phyloP scores from a whole-genome alignment of 2,113 vertebrate species.

The Syrrhaptes paradoxus region DNA sequence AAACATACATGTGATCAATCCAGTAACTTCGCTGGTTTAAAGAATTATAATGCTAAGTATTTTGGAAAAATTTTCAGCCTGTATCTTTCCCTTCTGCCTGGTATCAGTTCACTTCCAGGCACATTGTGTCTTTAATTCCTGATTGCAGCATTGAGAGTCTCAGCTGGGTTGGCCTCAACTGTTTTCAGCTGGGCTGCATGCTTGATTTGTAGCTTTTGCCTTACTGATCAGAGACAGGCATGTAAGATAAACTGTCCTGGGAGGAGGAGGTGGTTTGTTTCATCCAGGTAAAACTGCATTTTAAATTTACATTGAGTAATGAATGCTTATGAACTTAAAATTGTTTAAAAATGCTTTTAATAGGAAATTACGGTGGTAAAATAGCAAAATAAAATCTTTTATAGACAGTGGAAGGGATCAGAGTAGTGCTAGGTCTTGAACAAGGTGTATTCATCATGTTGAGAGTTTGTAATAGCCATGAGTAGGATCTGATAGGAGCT shows the following conservation, averaged over 20 bases:
- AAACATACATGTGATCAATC: neutral
- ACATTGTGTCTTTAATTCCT: rapidly evolving
- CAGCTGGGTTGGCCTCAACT: neutral
- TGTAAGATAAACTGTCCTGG: rapidly evolving
- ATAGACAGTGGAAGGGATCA: neutral
- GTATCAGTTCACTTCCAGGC: neutral
- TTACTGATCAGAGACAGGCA: rapidly evolving
- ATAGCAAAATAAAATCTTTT: neutral
- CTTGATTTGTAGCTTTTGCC: neutral
- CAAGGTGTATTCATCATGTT: neutral
- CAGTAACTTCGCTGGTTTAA: neutral
- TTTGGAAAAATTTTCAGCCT: neutral
- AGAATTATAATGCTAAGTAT: neutral
- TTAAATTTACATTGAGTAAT: neutral
- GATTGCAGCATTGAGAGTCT: neutral
- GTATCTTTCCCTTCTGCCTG: neutral
- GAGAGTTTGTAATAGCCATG: neutral
- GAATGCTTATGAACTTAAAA: neutral
- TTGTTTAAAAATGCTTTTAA: neutral
- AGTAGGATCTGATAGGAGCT: neutral
- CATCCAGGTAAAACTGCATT: neutral
- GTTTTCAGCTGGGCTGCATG: neutral
- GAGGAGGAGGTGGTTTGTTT: neutral
- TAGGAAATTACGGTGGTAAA: neutral
- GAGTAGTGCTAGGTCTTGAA: neutral